Evolutionary conservation across 2,888 invertebrate genomes (phyloP).

Genomic region (Apotomis turbidana): DNA sequence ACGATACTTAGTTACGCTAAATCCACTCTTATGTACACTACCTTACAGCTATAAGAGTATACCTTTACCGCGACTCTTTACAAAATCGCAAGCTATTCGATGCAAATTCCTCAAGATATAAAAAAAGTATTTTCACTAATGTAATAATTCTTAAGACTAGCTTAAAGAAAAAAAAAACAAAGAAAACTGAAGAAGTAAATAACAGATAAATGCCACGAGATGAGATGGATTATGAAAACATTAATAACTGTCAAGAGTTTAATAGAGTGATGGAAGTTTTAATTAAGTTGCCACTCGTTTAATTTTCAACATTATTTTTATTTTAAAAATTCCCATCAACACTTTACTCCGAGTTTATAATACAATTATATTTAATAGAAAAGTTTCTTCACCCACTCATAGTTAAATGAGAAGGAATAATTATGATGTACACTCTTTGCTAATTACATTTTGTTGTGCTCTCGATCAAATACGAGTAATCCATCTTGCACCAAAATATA

Average conservation of each 20-base stretch:
- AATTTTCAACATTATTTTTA: not conserved
- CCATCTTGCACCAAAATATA: too few species aligned
- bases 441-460: too few species aligned
- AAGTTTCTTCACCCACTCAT: not conserved
- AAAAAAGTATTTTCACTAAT: not conserved
- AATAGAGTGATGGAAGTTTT: not conserved
- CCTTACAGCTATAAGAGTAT: slow-evolving; percentile 33
- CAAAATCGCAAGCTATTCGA: slow-evolving; percentile 35
- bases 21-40: slow-evolving; percentile 24
- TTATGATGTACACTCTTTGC: too few species aligned
- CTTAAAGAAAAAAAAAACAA: too few species aligned
- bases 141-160: too few species aligned
- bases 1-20: slow-evolving; percentile 28
- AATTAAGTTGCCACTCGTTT: not conserved
- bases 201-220: not conserved
- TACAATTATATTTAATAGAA: not conserved
- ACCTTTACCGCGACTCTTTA: slow-evolving; percentile 26
- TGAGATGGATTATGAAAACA: not conserved
- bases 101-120: slow-evolving; percentile 30
- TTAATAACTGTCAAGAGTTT: not conserved
- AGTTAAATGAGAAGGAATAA: too few species aligned
- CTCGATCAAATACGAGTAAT: too few species aligned
- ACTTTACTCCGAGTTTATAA: not conserved
- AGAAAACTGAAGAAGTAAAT: not conserved
- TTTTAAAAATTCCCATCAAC: not conserved